Conservation (phyloP, 2,888 invertebrate species). For the Embidobia sp. region DNA sequence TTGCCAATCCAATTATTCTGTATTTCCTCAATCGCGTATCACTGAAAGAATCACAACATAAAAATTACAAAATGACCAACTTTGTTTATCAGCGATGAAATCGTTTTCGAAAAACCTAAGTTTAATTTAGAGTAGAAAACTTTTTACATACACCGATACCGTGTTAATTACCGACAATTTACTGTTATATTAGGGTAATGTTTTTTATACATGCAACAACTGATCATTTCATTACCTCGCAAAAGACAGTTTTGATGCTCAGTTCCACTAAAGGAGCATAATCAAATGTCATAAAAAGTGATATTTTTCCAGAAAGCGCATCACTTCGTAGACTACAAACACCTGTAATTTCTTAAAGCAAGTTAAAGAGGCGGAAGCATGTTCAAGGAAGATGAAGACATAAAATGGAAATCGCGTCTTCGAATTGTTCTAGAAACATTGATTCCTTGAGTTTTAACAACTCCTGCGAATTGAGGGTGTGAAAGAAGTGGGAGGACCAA, state of each 20-base stretch:
- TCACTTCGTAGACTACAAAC: not conserved
- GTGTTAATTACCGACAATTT: too few species aligned
- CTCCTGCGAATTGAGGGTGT: slow-evolving; percentile 18
- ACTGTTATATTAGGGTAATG: too few species aligned
- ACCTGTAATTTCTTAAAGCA: slow-evolving; percentile 10
- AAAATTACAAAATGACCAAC: too few species aligned
- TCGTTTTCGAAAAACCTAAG: too few species aligned
- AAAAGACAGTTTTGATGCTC: not conserved
- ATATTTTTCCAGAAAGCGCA: slow-evolving; percentile 9
- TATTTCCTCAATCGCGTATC: too few species aligned
- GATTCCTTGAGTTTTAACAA: slow-evolving; percentile 1
- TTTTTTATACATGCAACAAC: not conserved
- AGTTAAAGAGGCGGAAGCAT: slow-evolving; percentile 16
- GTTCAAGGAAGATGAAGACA: slow-evolving; percentile 8
- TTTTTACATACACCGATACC: too few species aligned
- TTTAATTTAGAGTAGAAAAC: too few species aligned
- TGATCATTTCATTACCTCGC: not conserved
- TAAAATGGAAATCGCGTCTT: not conserved
- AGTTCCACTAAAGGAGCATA: not conserved
- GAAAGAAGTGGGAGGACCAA: slow-evolving; percentile 13
- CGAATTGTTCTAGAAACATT: slow-evolving; percentile 32
- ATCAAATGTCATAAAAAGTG: slow-evolving; percentile 21
- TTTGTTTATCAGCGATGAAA: too few species aligned
- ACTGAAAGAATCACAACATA: too few species aligned
- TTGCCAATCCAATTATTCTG: too few species aligned